Evolutionary conservation across 2,113 vertebrate genomes (phyloP).

Genomic region (Ammodytes dubius): DNA sequence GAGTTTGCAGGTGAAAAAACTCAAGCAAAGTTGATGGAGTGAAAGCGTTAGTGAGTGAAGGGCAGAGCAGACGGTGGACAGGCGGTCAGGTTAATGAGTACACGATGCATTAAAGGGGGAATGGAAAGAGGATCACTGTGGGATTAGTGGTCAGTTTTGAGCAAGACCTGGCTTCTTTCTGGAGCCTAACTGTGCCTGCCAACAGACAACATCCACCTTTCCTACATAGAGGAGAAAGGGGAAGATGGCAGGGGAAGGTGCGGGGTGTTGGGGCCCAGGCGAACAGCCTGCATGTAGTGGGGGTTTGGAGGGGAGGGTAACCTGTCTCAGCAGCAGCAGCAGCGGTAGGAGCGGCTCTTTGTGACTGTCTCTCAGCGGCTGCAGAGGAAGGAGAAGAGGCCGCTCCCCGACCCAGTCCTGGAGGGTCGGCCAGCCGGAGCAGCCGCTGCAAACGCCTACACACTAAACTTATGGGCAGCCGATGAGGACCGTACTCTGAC

Average conservation of each 20-base stretch:
- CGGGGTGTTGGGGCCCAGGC: neutral
- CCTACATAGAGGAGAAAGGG: slow-evolving; percentile 4
- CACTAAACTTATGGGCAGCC: slow-evolving; percentile 96
- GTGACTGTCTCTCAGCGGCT: slow-evolving; percentile 78
- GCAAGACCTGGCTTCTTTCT: slow-evolving; percentile 31
- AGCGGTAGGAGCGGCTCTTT: slow-evolving; percentile 75
- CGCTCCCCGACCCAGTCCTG: slow-evolving; percentile 89
- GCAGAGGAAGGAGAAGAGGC: slow-evolving; percentile 73
- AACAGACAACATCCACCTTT: slow-evolving; percentile 25
- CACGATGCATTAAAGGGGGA: slow-evolving; percentile 41
- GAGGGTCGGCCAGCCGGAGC: slow-evolving; percentile 94
- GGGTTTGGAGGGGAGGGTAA: slow-evolving; percentile 74
- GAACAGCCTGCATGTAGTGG: slow-evolving; percentile 22
- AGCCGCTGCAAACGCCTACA: slow-evolving; percentile 97
- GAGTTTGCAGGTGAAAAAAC: slow-evolving; percentile 50
- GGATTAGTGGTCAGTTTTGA: slow-evolving; percentile 59
- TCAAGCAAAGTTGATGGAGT: slow-evolving; percentile 57
- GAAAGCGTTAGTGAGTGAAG: slow-evolving; percentile 54
- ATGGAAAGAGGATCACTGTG: slow-evolving; percentile 42
- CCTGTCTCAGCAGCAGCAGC: slow-evolving; percentile 87
- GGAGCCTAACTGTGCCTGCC: slow-evolving; percentile 24
- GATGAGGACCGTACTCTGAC: slow-evolving; percentile 92
- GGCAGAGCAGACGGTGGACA: slow-evolving; percentile 41
- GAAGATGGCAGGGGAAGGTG: slow-evolving; percentile 12
- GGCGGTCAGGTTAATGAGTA: slow-evolving; percentile 30